These are phyloP conservation scores for Drosophila carrolli DNA, from an alignment of 1,140 invertebrate species.

Conservation along the genomic window DNA sequence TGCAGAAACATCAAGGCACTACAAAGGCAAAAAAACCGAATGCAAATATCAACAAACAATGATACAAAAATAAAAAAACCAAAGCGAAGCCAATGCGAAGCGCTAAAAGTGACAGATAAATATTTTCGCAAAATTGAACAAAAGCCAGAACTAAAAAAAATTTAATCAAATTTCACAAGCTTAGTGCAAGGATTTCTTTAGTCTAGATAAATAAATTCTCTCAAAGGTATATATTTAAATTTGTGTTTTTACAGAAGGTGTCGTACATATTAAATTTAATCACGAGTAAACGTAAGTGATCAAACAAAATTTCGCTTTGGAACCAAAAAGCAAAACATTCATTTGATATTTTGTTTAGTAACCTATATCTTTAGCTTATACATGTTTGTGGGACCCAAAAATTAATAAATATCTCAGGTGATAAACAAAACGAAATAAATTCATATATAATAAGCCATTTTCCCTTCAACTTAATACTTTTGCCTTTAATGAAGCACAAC, in stretches of 20 bases:
- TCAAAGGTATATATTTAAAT: neutral
- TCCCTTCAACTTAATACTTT: neutral
- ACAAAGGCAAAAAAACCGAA: constrained; percentile 8
- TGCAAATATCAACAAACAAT: constrained; percentile 27
- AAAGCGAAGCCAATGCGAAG: constrained; percentile 41
- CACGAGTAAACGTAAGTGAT: neutral
- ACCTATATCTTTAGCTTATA: too few species aligned
- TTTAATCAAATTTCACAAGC: constrained; percentile 14
- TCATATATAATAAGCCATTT: neutral
- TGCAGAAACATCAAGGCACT: constrained; percentile 27
- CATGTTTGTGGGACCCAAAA: neutral
- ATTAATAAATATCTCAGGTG: neutral
- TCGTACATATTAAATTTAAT: neutral
- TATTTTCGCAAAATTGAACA: constrained; percentile 38
- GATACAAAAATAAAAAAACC: constrained; percentile 10
- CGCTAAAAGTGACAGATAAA: constrained; percentile 43
- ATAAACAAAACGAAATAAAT: neutral
- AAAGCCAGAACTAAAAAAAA: constrained; percentile 2
- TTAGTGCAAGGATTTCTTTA: neutral
- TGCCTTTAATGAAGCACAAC: constrained; percentile 1
- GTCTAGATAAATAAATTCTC: constrained; percentile 1
- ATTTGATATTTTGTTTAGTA: too few species aligned
- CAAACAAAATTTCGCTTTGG: neutral
- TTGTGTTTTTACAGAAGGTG: neutral
- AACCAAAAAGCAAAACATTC: too few species aligned